Conservation (phyloP, 2,888 invertebrate genomes). For the Orgyia antiqua region DNA sequence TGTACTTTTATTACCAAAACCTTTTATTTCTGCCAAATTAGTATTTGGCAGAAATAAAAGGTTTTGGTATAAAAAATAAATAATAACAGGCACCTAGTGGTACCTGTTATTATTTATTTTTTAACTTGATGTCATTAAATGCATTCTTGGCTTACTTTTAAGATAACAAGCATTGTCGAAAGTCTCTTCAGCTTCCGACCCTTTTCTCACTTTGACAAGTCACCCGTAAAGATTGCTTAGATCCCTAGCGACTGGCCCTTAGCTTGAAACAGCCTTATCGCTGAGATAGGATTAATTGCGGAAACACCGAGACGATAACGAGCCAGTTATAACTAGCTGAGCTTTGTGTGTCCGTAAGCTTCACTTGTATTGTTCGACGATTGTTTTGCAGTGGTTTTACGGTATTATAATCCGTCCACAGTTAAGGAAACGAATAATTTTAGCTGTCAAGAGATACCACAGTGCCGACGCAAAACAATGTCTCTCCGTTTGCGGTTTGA, state of each 20-base stretch:
- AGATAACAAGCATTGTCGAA: constrained; percentile 78
- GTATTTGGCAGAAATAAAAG: no score
- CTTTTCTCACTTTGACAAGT: constrained; percentile 76
- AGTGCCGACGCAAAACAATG: constrained; percentile 2
- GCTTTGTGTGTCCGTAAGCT: constrained; percentile 38
- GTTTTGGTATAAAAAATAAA: no score
- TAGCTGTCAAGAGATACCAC: constrained; percentile 13
- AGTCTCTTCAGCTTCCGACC: constrained; percentile 73
- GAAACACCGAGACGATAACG: constrained; percentile 69
- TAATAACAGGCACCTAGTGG: no score
- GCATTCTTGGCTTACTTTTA: constrained; percentile 68
- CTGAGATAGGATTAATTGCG: constrained; percentile 73
- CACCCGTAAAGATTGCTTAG: constrained; percentile 77
- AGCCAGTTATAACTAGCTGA: constrained; percentile 60
- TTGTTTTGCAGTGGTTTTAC: constrained; percentile 27
- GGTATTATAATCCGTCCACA: constrained; percentile 21
- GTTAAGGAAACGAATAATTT: constrained; percentile 21
- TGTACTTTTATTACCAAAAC: no score
- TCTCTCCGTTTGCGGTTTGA: not conserved
- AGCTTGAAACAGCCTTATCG: constrained; percentile 74
- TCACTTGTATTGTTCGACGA: constrained; percentile 23
- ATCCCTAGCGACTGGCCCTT: constrained; percentile 71
- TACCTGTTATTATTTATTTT: no score
- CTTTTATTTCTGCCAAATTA: no score
- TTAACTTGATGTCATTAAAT: constrained; percentile 70